Conservation (phyloP, 2,888 invertebrate species). For the Ormyrus rosae region DNA sequence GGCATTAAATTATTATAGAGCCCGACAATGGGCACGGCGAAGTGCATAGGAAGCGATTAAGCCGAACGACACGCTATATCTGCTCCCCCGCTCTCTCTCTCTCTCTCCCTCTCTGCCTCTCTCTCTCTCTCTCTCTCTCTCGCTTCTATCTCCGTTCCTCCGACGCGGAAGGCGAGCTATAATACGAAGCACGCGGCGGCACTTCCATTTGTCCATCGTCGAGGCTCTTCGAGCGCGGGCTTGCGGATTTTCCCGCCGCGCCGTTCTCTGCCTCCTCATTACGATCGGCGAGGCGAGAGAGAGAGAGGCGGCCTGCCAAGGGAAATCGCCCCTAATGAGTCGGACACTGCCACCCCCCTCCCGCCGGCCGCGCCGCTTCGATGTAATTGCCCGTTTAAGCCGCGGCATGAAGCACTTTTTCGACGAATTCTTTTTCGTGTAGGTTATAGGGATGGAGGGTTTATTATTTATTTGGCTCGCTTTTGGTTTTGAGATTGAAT, state of each 20-base stretch:
- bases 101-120: background rate
- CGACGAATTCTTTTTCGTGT: no score
- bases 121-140: background rate
- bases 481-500: no score
- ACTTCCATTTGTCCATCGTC: conserved; percentile 23
- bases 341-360: background rate
- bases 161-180: background rate
- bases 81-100: background rate
- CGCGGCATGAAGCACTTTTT: background rate
- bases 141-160: background rate
- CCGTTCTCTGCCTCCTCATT: conserved; percentile 18
- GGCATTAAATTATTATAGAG: conserved; percentile 76
- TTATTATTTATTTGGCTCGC: no score
- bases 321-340: conserved; percentile 29
- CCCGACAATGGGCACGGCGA: conserved; percentile 73
- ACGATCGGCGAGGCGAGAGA: background rate
- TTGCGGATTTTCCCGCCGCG: no score
- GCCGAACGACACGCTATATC: conserved; percentile 67
- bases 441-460: no score
- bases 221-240: background rate
- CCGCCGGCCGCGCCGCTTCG: background rate
- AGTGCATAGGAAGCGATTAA: conserved; percentile 76
- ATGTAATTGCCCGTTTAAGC: conserved; percentile 32
- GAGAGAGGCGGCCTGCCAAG: conserved; percentile 14
- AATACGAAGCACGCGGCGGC: background rate